phyloP scores from a whole-genome alignment of 2,797 vertebrate genomes.

The Xerus rutilus region DNA sequence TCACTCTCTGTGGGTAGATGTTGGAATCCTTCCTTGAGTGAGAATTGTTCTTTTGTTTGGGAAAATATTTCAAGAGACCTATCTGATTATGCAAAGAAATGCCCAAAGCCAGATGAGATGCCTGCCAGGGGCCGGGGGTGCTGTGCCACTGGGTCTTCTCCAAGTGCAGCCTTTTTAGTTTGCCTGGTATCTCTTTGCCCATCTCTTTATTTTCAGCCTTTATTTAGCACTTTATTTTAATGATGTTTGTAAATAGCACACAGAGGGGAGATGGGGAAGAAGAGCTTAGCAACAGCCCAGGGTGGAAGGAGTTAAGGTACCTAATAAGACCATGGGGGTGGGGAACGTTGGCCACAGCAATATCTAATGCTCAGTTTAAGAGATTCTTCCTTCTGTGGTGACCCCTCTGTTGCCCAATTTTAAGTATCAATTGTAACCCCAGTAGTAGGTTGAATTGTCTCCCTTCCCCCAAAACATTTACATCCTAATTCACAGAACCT shows the following conservation, averaged over 20 bases:
- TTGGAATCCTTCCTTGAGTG: constrained; percentile 2
- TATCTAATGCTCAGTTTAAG: not conserved
- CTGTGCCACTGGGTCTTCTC: not conserved
- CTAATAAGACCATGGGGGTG: too few relatives aligned
- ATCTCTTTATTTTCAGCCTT: not conserved
- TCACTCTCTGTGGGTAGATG: not conserved
- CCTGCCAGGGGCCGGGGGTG: not conserved
- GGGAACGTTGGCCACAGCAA: not conserved
- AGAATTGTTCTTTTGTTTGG: constrained; percentile 5
- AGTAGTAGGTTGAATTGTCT: not conserved
- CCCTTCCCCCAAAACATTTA: not conserved
- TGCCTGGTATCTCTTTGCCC: not conserved
- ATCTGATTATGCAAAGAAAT: not conserved
- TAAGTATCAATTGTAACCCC: not conserved
- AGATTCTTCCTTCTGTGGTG: not conserved
- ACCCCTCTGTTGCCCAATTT: not conserved
- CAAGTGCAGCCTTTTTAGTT: not conserved
- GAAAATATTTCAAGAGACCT: constrained; percentile 40
- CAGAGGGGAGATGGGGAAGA: not conserved
- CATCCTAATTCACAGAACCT: not conserved
- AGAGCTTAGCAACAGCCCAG: not conserved
- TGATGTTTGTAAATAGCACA: not conserved
- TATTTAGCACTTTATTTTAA: not conserved
- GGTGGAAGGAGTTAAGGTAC: not conserved
- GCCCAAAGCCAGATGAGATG: not conserved